A percentile compares a stretch with the other conserved stretches of the same genome.
These are phyloP conservation scores for Tokudaia muenninki DNA, from an alignment of 2,797 vertebrate species.

Conservation along the genomic window DNA sequence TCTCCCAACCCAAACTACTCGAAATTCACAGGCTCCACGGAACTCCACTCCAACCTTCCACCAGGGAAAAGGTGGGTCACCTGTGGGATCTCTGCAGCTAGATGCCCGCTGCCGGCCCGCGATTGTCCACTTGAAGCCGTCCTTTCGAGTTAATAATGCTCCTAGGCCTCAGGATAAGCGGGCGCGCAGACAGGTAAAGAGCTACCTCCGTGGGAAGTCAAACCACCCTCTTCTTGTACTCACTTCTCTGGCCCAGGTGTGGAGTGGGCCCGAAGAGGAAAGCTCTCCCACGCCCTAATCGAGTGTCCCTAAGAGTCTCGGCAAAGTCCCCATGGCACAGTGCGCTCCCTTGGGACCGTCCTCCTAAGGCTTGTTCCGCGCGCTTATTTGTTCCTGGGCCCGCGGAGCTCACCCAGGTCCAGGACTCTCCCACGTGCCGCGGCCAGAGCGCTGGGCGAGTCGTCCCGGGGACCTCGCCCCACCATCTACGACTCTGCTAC, in stretches of 20 bases:
- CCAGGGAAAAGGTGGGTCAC: background rate
- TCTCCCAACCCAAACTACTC: background rate
- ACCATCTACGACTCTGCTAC: fast-evolving
- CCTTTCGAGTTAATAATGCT: background rate
- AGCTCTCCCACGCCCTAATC: background rate
- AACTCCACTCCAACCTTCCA: background rate
- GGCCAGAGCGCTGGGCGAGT: background rate
- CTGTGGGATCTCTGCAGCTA: background rate
- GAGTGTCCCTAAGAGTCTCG: background rate
- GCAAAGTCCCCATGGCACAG: background rate
- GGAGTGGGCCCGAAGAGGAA: background rate
- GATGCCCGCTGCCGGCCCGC: background rate
- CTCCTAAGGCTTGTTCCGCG: background rate
- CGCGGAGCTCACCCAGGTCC: background rate
- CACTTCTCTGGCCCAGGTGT: background rate
- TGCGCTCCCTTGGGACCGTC: background rate
- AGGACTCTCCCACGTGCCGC: background rate
- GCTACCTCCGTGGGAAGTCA: too few relatives aligned
- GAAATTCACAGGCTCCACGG: fast-evolving
- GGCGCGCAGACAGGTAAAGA: fast-evolving
- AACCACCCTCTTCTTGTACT: background rate
- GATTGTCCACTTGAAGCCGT: background rate
- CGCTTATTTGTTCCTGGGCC: background rate
- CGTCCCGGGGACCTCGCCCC: background rate
- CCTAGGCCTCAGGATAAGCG: background rate